phyloP scores from a whole-genome alignment of 1,140 invertebrate species.

The Gryllus bimaculatus region DNA sequence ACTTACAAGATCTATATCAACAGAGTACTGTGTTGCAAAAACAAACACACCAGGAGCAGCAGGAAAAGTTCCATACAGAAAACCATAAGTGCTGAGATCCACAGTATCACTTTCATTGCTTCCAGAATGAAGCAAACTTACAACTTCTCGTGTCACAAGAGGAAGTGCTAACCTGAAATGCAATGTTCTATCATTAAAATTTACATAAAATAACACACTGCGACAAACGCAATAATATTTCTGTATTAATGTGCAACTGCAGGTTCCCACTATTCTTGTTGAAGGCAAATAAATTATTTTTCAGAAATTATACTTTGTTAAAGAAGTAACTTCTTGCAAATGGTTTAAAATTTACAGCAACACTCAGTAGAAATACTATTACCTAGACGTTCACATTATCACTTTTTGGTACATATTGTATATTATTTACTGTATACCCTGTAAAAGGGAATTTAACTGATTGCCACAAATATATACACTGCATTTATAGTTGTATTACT shows the following conservation, averaged over 20 bases:
- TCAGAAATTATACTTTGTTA: too few relatives aligned
- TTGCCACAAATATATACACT: too few relatives aligned
- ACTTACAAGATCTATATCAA: slow-evolving; percentile 76
- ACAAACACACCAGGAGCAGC: slow-evolving; percentile 91
- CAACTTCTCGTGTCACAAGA: slow-evolving; percentile 74
- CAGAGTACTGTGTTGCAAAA: slow-evolving; percentile 78
- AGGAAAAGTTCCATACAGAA: slow-evolving; percentile 92
- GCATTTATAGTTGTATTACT: too few relatives aligned
- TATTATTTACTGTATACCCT: too few relatives aligned
- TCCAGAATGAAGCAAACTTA: slow-evolving; percentile 62
- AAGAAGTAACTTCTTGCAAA: too few relatives aligned
- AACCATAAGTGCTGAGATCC: slow-evolving; percentile 83
- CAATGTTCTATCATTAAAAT: slow-evolving; percentile 13
- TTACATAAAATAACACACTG: slow-evolving; percentile 11
- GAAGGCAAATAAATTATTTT: too few relatives aligned
- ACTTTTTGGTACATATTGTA: too few relatives aligned
- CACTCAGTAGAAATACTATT: too few relatives aligned
- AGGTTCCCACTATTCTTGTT: too few relatives aligned
- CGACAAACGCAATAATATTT: not conserved
- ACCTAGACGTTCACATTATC: too few relatives aligned
- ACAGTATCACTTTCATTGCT: slow-evolving; percentile 57
- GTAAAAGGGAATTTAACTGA: too few relatives aligned
- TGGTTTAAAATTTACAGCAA: too few relatives aligned
- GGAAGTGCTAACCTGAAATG: slow-evolving; percentile 68
- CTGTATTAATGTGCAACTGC: not conserved